Evolutionary conservation across 2,797 vertebrate genomes (phyloP).

Genomic region (Typhlichthys eigenmanni): DNA sequence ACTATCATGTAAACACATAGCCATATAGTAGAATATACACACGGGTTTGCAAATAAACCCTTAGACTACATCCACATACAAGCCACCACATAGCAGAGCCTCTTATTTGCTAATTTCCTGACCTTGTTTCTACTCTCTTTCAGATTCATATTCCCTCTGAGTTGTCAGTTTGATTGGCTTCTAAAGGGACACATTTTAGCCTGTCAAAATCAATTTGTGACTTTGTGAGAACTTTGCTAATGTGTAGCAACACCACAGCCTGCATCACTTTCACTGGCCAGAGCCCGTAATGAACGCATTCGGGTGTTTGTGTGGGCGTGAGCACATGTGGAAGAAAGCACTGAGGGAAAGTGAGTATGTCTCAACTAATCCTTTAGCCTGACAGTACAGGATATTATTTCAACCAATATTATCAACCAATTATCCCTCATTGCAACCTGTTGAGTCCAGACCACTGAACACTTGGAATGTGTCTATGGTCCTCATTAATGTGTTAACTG

Average conservation of each 20-base stretch:
- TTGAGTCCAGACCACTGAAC: slow-evolving; percentile 9
- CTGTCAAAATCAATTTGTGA: slow-evolving; percentile 32
- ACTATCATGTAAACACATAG: no score
- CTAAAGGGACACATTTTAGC: slow-evolving; percentile 41
- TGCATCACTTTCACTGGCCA: slow-evolving; percentile 22
- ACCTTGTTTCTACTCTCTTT: slow-evolving; percentile 46
- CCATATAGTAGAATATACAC: neutral
- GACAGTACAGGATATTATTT: slow-evolving; percentile 20
- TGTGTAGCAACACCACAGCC: slow-evolving; percentile 16
- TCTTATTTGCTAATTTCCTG: slow-evolving; percentile 53
- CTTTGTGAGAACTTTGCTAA: slow-evolving; percentile 32
- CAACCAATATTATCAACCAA: neutral
- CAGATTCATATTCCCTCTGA: slow-evolving; percentile 30
- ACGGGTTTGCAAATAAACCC: no score
- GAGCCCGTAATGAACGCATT: slow-evolving; percentile 36
- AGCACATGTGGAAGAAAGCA: neutral
- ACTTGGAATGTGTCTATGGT: slow-evolving; percentile 1
- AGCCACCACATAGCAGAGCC: slow-evolving; percentile 9
- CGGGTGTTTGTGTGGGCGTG: slow-evolving; percentile 19
- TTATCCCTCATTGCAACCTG: slow-evolving; percentile 18
- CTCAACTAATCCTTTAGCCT: slow-evolving; percentile 21
- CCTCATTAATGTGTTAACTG: slow-evolving; percentile 31
- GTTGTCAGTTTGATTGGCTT: slow-evolving; percentile 32
- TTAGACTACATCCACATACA: neutral
- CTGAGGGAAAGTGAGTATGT: slow-evolving; percentile 21